Base-by-base conservation (phyloP, 2,113 vertebrate genomes). In the Lophius piscatorius region DNA sequence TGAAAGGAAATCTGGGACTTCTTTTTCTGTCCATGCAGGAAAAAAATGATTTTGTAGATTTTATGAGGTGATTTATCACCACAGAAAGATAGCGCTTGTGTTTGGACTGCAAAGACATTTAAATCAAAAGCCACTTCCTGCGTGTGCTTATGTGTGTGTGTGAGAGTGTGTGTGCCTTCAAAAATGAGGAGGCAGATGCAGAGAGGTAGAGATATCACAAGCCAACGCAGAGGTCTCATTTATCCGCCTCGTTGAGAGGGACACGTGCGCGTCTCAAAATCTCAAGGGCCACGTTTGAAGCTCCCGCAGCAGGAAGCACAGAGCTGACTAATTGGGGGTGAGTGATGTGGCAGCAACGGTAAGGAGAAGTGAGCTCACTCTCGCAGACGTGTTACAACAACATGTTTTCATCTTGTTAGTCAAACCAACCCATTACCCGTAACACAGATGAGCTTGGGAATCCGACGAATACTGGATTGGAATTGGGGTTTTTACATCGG, bases 321-420 rank as follows among this genome's bases (percentile, higher is more conserved):
- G 51, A 68, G 55, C 50, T 48, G 69, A 80, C 73, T 83, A 80
- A 88, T 84, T 78, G 78, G 72, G n/a, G 59, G 28, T 31, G 61
- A 68, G 66, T 50, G 57, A 80, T 58, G 61, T 60, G 41, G 46
- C 66, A 29, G 39, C 8, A 39, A 55, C 13, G 9, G 20, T 35
- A 13, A 50, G 67, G 61, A 49, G 3, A 48, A 63, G 50, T 47
- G 49, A 35, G 5, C 44, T 45, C 62, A 34, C 59, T 40, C 75
- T 55, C 65, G 47, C 40, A 59, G 22, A 62, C 21, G 47, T 18
- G 26, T 36, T n/a, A 42, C 2, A 50, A 46, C 33, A 14, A 49
- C 47, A 7, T 12, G 9, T 39, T 29, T 29, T 33, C 26, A n/a
- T n/a, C n/a, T n/a, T n/a, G n/a, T n/a, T n/a, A n/a, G n/a, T n/a